Conservation (phyloP, 2,113 vertebrate species). For the Pithys albifrons region DNA sequence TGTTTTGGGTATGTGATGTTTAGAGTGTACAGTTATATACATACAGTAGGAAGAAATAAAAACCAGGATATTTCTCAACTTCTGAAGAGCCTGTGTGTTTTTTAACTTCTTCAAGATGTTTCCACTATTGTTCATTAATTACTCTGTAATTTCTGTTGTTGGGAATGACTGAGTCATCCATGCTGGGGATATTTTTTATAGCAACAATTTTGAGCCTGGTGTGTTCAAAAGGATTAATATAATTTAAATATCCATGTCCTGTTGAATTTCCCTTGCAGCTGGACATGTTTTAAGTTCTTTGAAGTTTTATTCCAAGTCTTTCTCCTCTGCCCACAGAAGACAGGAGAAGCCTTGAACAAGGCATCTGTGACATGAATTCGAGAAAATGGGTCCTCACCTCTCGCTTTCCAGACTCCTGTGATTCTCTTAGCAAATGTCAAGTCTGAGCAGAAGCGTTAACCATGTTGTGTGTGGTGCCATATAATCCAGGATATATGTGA, state of each 20-base stretch:
- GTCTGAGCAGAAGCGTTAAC: not conserved
- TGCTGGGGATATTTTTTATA: not conserved
- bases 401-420: not conserved
- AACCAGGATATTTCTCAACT: not conserved
- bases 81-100: not conserved
- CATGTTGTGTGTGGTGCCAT: not conserved
- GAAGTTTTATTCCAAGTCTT: not conserved
- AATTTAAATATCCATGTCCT: not conserved
- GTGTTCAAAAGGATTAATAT: not conserved
- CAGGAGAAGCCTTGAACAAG: not conserved
- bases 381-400: not conserved
- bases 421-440: not conserved
- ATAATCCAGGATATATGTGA: not conserved
- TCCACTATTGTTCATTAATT: not conserved
- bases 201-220: not conserved
- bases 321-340: not conserved
- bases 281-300: not conserved
- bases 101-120: not conserved
- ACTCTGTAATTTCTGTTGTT: not conserved
- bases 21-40: not conserved
- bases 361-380: not conserved
- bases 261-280: not conserved
- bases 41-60: fast-evolving
- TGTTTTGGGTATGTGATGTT: not conserved
- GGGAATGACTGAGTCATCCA: not conserved